Conservation (phyloP, 2,113 vertebrate species). For the Gallinago media region DNA sequence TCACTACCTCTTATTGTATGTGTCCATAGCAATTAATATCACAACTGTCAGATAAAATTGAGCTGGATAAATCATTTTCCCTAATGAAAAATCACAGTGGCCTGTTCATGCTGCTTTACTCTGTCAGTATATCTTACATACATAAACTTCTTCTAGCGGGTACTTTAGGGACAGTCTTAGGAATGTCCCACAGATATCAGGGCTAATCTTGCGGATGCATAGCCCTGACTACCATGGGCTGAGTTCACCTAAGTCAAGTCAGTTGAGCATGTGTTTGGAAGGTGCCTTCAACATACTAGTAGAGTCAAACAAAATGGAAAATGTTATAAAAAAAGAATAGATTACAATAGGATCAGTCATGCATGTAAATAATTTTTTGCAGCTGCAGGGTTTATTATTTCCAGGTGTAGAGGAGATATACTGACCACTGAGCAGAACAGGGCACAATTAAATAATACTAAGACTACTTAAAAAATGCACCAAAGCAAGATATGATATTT, state of each 20-base stretch:
- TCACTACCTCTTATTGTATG: not conserved
- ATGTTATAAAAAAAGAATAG: not conserved
- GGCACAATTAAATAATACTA: not conserved
- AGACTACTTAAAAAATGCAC: not conserved
- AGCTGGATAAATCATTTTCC: not conserved
- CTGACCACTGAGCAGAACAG: not conserved
- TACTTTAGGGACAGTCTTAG: not conserved
- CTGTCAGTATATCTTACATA: not conserved
- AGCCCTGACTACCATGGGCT: not conserved
- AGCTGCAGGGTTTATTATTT: not conserved
- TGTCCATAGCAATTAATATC: constrained; percentile 21
- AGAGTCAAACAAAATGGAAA: not conserved
- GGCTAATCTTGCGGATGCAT: not conserved
- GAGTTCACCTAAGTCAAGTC: not conserved
- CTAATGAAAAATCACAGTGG: constrained; percentile 4
- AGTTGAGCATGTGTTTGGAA: not conserved
- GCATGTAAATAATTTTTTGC: not conserved
- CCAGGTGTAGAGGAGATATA: not conserved
- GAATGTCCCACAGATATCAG: not conserved
- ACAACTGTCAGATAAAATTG: not conserved
- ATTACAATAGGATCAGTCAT: not conserved
- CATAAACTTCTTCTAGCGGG: not conserved
- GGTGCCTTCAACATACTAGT: not conserved
- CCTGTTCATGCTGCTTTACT: not conserved
- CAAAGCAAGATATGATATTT: not conserved